Evolutionary conservation across 2,113 vertebrate genomes (phyloP), one percentile per base, ranked within the genome.

Genomic region (Aleadryas rufinucha): DNA sequence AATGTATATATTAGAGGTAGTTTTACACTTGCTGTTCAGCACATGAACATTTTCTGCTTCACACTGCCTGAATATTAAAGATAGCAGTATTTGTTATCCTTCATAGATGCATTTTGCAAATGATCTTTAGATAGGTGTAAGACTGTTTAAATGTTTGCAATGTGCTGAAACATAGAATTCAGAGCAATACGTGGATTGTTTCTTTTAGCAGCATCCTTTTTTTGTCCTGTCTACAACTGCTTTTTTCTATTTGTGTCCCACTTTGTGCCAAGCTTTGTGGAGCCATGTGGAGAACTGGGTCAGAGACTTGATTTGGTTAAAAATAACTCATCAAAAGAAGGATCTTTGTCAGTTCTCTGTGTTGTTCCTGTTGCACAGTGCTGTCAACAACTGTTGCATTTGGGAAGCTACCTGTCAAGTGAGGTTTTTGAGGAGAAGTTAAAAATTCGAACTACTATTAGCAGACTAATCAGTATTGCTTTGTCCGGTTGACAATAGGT

Each of bases 271-370:
- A 21, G 56, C 56, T 89, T 87, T 89, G 69, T 89, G 72, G 42
- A 84, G 84, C n/a, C n/a, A 18, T 81, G 64, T 7, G 1, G 59
- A 74, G 77, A 96, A 91, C 84, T 94, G 64, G 90, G 96, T 95
- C 93, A 96, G 77, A 91, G 90, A 45, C 84, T 90, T 82, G 61
- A 68, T 65, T 82, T 78, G 47, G 87, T 89, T 96, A 95, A 95
- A 96, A 93, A 97, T 95, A 96, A 56, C 81, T 87, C 56, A 39
- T 91, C 84, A 71, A 78, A 89, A 82, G 84, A 66, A 78, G 30
- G 33, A 75, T 78, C 64, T 87, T 82, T 95, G 77, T 89, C 81
- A 60, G 47, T 91, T 89, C 63, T 95, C 65, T 56, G 30, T 75
- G 44, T 82, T 87, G 35, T 37, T 91, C 35, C 33, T 91, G 39